Evolutionary conservation across 2,113 vertebrate species (phyloP).

Genomic region (Nycticebus coucang): DNA sequence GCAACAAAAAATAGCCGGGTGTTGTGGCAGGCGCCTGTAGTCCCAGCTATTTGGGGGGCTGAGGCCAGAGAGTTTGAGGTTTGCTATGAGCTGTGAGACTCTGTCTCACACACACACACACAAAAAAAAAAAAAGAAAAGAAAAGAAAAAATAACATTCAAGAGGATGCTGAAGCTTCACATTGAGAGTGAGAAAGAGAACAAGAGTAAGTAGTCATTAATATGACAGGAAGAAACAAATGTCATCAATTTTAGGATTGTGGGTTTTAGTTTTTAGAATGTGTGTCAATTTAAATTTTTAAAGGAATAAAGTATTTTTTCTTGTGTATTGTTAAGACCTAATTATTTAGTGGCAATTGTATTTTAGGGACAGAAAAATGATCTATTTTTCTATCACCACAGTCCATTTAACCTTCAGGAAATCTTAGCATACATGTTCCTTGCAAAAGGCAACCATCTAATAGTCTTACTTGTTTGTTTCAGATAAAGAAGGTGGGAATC

Average conservation of each 20-base stretch:
- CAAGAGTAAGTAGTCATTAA: neutral
- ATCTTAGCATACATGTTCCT: neutral
- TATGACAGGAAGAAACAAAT: neutral
- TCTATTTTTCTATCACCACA: neutral
- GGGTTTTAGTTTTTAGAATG: slow-evolving; percentile 16
- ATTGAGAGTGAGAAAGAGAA: neutral
- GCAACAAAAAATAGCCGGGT: too few species aligned
- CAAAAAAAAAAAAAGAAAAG: too few species aligned
- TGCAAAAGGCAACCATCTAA: neutral
- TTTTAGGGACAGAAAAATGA: neutral
- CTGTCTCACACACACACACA: too few species aligned
- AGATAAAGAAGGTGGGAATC: slow-evolving; percentile 88
- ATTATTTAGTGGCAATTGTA: neutral
- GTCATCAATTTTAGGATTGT: neutral
- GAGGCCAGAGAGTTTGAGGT: too few species aligned
- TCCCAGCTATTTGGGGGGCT: too few species aligned
- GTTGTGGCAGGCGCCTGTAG: too few species aligned
- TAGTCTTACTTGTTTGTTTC: slow-evolving; percentile 92
- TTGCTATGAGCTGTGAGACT: too few species aligned
- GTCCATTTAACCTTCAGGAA: neutral
- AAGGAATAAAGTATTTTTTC: slow-evolving; percentile 24
- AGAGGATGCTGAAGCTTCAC: neutral
- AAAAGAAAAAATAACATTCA: neutral
- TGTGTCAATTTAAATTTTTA: neutral
- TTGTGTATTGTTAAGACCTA: neutral